Base-by-base conservation (phyloP, 2,797 vertebrate species). In the Cuculus canorus region DNA sequence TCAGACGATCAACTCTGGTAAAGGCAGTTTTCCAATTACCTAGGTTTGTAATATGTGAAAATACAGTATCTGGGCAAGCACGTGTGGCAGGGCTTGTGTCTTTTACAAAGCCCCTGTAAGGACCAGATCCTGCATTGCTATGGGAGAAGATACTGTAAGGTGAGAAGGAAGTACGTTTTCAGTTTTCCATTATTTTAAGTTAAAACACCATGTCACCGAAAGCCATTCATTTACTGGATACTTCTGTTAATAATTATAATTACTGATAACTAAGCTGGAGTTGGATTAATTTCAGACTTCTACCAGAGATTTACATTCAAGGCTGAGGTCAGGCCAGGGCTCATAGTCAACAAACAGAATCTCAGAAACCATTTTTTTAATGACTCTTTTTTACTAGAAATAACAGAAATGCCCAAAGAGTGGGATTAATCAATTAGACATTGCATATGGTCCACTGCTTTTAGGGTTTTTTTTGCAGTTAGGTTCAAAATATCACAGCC, bases 241-340 rank as follows among this genome's bases (percentile, higher is more conserved):
- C 91, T 90, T 93, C 91, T 96, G 96, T 90, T 95, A 95, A 77
- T 88, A 91, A 95, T 96, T 96, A 95, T 59, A 93, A 96, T 96
- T 96, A 86, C 53, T 75, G 72, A 92, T 94, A 95, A 89, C 86
- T 75, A 73, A 91, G 47, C 64, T 86, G 94, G 90, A 73, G 59
- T 37, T 89, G 47, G 75, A 93, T 97, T 94, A 52, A 93, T 95
- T 95, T 97, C 78, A 90, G 88, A 54, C 59, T 95, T 92, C 86
- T 92, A 30, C 84, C 82, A 92, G 86, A 88, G 78, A 85, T 95
- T 96, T 95, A 79, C 82, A 90, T 94, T 96, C 92, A 85, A 89
- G 96, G 91, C 90, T 96, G 92, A 95, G 95, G 93, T 97, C 94
- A 95, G 95, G 92, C 83, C 94, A 96, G 93, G 93, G 90, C 88